Evolutionary conservation across 2,797 vertebrate genomes (phyloP).

Genomic region (Myotis planiceps): DNA sequence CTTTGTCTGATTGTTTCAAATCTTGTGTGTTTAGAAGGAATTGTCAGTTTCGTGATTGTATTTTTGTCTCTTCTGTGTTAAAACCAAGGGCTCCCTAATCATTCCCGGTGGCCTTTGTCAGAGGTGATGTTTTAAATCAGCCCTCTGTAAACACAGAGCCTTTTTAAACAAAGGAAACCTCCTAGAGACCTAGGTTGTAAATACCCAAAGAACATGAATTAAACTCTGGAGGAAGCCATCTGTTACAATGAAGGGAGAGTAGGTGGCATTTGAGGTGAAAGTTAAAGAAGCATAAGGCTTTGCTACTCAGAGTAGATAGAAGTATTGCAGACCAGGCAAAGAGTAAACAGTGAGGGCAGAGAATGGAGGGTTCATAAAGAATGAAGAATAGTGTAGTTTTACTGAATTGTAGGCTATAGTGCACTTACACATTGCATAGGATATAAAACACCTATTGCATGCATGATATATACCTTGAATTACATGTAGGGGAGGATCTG

Average conservation of each 20-base stretch:
- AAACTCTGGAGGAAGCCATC: not conserved
- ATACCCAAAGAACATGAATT: not conserved
- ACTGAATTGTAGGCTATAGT: not conserved
- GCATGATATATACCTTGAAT: not conserved
- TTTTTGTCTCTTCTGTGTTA: conserved; percentile 36
- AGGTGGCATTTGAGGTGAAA: not conserved
- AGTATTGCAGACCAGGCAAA: not conserved
- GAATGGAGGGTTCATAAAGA: not conserved
- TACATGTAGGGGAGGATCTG: not conserved
- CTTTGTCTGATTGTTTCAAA: conserved; percentile 46
- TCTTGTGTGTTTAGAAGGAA: conserved; percentile 8
- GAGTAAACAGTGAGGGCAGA: not conserved
- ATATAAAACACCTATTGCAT: not conserved
- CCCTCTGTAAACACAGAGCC: conserved; percentile 25
- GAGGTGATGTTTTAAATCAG: conserved; percentile 36
- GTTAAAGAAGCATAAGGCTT: not conserved
- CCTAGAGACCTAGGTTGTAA: conserved; percentile 1
- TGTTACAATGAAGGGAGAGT: not conserved
- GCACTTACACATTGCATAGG: not conserved
- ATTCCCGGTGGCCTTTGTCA: not conserved
- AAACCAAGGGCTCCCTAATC: not conserved
- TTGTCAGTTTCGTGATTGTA: conserved; percentile 23
- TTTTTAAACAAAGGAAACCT: conserved; percentile 52
- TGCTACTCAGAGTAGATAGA: not conserved
- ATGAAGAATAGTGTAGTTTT: not conserved